Evolutionary conservation across 2,888 invertebrate genomes (phyloP).

Genomic region (Oxystoma pomonae): DNA sequence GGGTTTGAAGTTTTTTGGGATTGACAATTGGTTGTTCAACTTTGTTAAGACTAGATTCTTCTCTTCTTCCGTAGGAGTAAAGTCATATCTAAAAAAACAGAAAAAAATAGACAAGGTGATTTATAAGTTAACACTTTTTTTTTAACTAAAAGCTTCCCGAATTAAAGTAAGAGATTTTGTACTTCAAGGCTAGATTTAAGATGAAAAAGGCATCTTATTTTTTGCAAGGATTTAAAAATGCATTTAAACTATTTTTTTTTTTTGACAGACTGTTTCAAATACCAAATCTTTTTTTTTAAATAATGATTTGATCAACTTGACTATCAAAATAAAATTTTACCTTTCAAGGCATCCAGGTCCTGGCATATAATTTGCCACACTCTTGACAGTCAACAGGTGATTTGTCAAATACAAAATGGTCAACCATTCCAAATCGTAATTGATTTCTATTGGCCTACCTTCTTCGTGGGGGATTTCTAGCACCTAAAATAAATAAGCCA

Average conservation of each 20-base stretch:
- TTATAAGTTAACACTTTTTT: too few species aligned
- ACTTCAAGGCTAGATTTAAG: too few species aligned
- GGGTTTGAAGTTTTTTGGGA: constrained; percentile 75
- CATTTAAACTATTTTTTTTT: too few species aligned
- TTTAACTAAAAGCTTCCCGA: too few species aligned
- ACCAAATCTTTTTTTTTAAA: too few species aligned
- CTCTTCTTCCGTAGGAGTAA: constrained; percentile 72
- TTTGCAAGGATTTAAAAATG: too few species aligned
- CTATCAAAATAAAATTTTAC: too few species aligned
- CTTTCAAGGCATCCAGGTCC: constrained; percentile 68
- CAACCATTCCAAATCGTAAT: constrained; percentile 93
- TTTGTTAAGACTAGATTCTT: constrained; percentile 58
- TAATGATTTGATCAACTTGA: too few species aligned
- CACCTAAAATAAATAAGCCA: constrained; percentile 89
- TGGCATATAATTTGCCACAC: constrained; percentile 72
- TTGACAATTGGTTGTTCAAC: constrained; percentile 62
- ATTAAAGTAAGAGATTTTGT: too few species aligned
- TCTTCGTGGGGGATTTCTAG: constrained; percentile 56
- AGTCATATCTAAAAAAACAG: constrained; percentile 64
- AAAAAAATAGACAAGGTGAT: too few species aligned
- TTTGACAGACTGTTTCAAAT: too few species aligned
- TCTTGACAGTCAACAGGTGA: constrained; percentile 75
- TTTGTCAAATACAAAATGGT: constrained; percentile 84
- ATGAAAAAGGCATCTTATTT: too few species aligned
- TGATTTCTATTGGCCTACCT: constrained; percentile 54